Conservation (phyloP, 2,797 vertebrate species). For the Eulemur mongoz region DNA sequence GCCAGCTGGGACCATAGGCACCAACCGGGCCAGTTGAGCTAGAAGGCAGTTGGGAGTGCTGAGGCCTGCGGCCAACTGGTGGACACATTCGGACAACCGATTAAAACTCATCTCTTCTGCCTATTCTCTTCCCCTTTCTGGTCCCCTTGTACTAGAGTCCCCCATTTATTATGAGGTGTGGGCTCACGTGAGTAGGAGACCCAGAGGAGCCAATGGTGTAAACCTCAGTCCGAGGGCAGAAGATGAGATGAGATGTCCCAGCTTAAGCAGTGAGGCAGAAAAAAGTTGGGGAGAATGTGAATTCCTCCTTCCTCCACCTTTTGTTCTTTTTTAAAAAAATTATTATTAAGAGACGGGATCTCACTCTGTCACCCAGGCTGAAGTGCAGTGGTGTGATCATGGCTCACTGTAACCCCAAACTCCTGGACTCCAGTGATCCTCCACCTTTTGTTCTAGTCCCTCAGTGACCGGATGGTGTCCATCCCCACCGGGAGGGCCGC, state of each 20-base stretch:
- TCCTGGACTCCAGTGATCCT: neutral
- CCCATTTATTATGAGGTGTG: neutral
- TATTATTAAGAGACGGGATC: too few species aligned
- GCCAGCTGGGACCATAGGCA: neutral
- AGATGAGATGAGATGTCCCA: neutral
- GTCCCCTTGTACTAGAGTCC: neutral
- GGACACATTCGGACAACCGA: neutral
- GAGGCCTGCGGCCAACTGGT: neutral
- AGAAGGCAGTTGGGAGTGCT: neutral
- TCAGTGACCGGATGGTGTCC: neutral
- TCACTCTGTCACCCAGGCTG: neutral
- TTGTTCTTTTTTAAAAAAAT: neutral
- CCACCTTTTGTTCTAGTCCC: neutral
- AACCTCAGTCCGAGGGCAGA: neutral
- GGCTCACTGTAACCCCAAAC: neutral
- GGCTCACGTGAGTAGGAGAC: neutral
- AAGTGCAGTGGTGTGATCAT: neutral
- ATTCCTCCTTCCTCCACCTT: neutral
- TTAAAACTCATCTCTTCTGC: neutral
- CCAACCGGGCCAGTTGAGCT: neutral
- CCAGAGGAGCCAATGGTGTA: too few species aligned
- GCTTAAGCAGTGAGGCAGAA: neutral
- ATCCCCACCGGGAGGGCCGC: fast-evolving
- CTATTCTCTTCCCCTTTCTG: neutral
- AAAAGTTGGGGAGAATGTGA: too few species aligned